These are phyloP conservation scores for Sitodiplosis mosellana DNA, from an alignment of 1,140 invertebrate species.

Conservation along the genomic window DNA sequence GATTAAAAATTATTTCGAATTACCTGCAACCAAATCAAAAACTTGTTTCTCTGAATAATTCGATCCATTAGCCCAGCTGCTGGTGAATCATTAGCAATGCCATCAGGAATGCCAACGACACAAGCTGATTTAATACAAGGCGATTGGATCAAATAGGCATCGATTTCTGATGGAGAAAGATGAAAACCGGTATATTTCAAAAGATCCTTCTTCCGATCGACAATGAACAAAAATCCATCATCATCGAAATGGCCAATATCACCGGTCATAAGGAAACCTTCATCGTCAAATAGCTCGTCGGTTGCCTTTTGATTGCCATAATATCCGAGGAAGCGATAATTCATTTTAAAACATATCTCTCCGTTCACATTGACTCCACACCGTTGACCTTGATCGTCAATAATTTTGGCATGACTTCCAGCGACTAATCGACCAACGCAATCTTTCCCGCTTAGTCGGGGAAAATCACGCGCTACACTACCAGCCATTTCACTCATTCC, in stretches of 20 bases:
- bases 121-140: constrained; percentile 20
- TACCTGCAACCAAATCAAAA: constrained; percentile 18
- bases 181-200: constrained; percentile 25
- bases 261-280: constrained; percentile 48
- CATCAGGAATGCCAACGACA: constrained; percentile 22
- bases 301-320: constrained; percentile 21
- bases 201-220: constrained; percentile 42
- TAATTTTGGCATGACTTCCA: constrained; percentile 22
- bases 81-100: constrained; percentile 20
- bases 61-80: constrained; percentile 18
- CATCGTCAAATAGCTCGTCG: constrained; percentile 20
- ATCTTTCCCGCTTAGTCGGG: background rate
- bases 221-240: constrained; percentile 32
- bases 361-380: constrained; percentile 18
- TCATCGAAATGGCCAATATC: constrained; percentile 42
- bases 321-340: constrained; percentile 21
- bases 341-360: constrained; percentile 18
- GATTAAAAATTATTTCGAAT: too few species aligned
- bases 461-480: background rate
- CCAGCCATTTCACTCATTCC: constrained; percentile 3
- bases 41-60: constrained; percentile 19
- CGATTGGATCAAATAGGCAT: constrained; percentile 18
- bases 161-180: constrained; percentile 21
- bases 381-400: constrained; percentile 19
- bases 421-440: constrained; percentile 19